These are phyloP conservation scores for Atherinomorus stipes DNA, from an alignment of 2,113 vertebrate species.

Conservation along the genomic window DNA sequence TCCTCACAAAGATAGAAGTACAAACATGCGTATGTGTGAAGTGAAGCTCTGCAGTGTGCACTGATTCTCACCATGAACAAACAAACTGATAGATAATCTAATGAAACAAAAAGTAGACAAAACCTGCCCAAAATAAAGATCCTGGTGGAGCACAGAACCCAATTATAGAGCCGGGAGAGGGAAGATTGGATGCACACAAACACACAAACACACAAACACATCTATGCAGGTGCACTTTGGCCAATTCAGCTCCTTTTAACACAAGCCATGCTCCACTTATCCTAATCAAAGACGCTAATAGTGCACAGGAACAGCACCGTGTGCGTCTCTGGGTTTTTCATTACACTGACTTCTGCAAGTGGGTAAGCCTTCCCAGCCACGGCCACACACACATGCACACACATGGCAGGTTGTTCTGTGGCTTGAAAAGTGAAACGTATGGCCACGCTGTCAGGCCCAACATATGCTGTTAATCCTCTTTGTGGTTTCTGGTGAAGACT, in stretches of 20 bases:
- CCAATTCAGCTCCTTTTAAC: slow-evolving; percentile 33
- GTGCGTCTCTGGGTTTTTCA: too few relatives aligned
- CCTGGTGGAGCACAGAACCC: slow-evolving; percentile 30
- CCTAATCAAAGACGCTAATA: slow-evolving; percentile 22
- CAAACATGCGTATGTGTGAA: background rate
- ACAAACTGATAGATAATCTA: background rate
- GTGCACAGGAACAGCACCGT: background rate
- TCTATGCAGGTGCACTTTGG: background rate
- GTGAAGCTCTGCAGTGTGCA: too few relatives aligned
- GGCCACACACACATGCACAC: background rate
- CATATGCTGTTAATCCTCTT: background rate
- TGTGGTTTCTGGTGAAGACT: background rate
- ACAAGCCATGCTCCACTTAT: slow-evolving; percentile 20
- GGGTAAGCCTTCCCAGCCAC: slow-evolving; percentile 1
- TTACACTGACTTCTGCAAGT: background rate
- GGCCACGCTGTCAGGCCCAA: background rate
- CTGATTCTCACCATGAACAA: too few relatives aligned
- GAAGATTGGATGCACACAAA: slow-evolving; percentile 25
- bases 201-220: background rate
- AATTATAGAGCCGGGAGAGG: slow-evolving; percentile 37
- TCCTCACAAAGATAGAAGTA: too few relatives aligned
- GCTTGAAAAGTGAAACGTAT: slow-evolving; percentile 43
- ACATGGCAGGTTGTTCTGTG: slow-evolving; percentile 5
- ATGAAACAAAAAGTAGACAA: background rate
- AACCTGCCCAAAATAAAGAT: slow-evolving; percentile 20